Evolutionary conservation across 2,113 vertebrate species (phyloP), one percentile per base, ranked within the genome.

Genomic region (Myrmecophaga tridactyla): DNA sequence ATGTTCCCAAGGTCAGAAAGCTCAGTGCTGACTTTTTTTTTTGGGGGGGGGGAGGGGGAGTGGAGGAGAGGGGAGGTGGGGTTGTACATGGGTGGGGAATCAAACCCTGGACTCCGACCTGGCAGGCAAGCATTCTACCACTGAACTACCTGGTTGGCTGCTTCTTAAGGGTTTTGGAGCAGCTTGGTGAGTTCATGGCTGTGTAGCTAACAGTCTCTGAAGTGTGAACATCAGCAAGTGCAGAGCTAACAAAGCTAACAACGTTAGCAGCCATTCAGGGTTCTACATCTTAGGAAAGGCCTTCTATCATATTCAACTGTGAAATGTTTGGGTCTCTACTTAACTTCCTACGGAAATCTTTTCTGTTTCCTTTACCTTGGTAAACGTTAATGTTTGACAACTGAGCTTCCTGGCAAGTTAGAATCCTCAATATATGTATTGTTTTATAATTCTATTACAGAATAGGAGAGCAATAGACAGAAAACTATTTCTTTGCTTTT

Each of bases 381-480:
- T 78, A n/a, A 86, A 84, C 36, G 72, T 12, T 75, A 65, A 34
- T 62, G 78, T 73, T 53, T 83, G 58, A 87, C 46, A 58, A 20
- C n/a, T 51, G 36, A 80, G 31, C 34, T 95, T 84, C 63, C 58
- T 69, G 43, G 63, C 70, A 39, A 65, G 43, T 36, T 75, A 88
- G 36, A 94, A 81, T 51, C 39, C 85, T 69, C 34, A 9, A 88
- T 77, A 89, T 76, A 25, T 23, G 46, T 17, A 36, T 41, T 63
- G 13, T 70, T 90, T 65, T 34, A 27, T 41, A 51, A 89, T 41
- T 7, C 36, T 43, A 31, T 70, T 83, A 51, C 31, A 60, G 93
- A 53, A 60, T 41, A 39, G 62, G 7, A 46, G 29, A 34, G 56
- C 27, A 75, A 41, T 56, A 63, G 4, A 53, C 6, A 39, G 29